Percentiles rank a stretch among this genome's conserved stretches.
phyloP scores from a whole-genome alignment of 2,113 vertebrate species.

The Halcyon senegalensis region DNA sequence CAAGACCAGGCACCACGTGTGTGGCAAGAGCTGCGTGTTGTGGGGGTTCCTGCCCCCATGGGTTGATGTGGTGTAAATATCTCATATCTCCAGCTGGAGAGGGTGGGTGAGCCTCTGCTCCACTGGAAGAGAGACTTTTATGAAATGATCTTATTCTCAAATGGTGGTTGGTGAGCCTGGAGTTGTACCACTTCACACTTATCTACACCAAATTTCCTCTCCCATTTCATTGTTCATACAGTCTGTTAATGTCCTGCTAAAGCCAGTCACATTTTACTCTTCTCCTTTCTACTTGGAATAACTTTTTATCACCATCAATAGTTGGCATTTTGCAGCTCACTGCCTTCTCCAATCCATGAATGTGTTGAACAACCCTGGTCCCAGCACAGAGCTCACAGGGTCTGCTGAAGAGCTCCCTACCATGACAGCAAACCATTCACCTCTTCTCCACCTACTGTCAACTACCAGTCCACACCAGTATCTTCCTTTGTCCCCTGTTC shows the following conservation, averaged over 20 bases:
- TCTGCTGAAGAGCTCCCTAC: neutral
- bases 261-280: neutral
- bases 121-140: neutral
- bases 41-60: neutral
- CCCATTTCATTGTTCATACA: neutral
- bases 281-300: fast-evolving
- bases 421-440: neutral
- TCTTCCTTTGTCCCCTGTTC: neutral
- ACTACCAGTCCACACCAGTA: neutral
- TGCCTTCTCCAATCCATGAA: neutral
- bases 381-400: neutral
- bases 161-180: neutral
- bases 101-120: neutral
- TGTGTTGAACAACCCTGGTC: neutral
- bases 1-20: fast-evolving
- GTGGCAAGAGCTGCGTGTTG: neutral
- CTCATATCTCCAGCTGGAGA: neutral
- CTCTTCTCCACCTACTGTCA: neutral
- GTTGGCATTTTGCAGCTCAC: neutral
- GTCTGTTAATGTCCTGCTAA: neutral
- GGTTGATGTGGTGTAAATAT: neutral
- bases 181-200: neutral
- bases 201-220: neutral
- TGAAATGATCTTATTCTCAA: neutral
- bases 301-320: neutral